Evolutionary conservation across 2,888 invertebrate genomes (phyloP).

Genomic region (Kryphioiulus occultus): DNA sequence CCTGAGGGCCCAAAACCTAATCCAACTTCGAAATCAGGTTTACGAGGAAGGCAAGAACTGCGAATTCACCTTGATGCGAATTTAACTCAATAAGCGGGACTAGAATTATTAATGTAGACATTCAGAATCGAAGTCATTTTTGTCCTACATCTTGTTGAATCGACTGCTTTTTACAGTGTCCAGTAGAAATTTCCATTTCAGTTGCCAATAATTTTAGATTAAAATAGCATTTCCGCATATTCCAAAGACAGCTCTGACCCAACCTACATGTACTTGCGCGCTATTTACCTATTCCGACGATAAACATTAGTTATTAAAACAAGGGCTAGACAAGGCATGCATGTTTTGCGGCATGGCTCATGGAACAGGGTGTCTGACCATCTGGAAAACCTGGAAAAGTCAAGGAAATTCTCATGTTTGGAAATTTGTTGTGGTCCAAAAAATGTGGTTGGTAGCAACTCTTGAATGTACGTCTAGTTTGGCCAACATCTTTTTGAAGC

Average conservation of each 20-base stretch:
- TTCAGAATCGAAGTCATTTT: background rate
- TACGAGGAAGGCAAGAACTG: background rate
- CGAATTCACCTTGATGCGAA: background rate
- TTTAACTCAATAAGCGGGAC: too few relatives aligned
- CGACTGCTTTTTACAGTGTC: background rate
- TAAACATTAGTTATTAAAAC: background rate
- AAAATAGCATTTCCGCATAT: constrained; percentile 16
- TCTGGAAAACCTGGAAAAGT: too few relatives aligned
- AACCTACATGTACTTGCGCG: constrained; percentile 1
- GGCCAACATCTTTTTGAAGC: too few relatives aligned
- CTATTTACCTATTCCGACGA: background rate
- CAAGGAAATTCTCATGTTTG: too few relatives aligned
- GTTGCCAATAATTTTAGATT: background rate
- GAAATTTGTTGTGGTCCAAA: too few relatives aligned
- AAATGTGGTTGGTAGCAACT: too few relatives aligned
- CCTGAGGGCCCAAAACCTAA: background rate
- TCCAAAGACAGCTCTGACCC: background rate
- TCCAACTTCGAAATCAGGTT: background rate
- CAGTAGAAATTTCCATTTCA: background rate
- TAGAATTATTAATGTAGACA: background rate
- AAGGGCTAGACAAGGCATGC: background rate
- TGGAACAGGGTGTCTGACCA: too few relatives aligned
- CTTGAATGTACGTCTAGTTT: too few relatives aligned
- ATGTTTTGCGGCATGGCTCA: background rate
- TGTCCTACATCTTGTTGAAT: background rate